phyloP scores from a whole-genome alignment of 1,140 invertebrate species.

The Neelides sp. region DNA sequence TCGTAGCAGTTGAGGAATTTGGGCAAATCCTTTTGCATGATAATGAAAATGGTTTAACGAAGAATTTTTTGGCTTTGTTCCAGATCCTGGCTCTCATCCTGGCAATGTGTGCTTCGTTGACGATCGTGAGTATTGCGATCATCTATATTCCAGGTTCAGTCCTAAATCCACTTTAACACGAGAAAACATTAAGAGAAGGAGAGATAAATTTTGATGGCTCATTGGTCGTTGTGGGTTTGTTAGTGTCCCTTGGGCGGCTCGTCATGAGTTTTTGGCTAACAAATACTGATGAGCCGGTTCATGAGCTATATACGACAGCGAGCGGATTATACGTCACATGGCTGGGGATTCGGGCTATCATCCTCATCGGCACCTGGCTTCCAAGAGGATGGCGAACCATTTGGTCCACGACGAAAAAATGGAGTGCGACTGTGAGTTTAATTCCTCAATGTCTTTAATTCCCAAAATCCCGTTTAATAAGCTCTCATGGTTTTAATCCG shows the following conservation, averaged over 20 bases:
- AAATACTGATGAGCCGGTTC: slow-evolving; percentile 43
- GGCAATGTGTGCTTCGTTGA: slow-evolving; percentile 70
- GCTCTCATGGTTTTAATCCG: slow-evolving; percentile 5
- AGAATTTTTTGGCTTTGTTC: slow-evolving; percentile 14
- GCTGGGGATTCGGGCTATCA: slow-evolving; percentile 62
- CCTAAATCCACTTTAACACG: slow-evolving; percentile 6
- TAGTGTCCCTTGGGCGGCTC: slow-evolving; percentile 28
- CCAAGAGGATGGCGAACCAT: slow-evolving; percentile 67
- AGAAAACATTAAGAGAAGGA: neutral
- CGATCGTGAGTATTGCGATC: slow-evolving; percentile 64
- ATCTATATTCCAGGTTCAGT: slow-evolving; percentile 64
- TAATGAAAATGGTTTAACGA: slow-evolving; percentile 8
- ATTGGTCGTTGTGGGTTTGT: neutral
- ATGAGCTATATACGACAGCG: slow-evolving; percentile 91
- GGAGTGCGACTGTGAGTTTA: slow-evolving; percentile 31
- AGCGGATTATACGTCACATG: slow-evolving; percentile 89
- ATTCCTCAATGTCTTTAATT: neutral
- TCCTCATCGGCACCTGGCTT: slow-evolving; percentile 69
- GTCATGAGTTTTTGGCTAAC: slow-evolving; percentile 30
- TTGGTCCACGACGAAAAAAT: slow-evolving; percentile 26
- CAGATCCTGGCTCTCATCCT: slow-evolving; percentile 55
- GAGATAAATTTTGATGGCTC: neutral
- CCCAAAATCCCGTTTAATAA: neutral
- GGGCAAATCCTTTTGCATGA: no score
- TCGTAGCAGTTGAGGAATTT: no score